Evolutionary conservation across 2,888 invertebrate species (phyloP), one percentile per base, ranked within the genome.

Genomic region (Mesorhabditis spiculigera): DNA sequence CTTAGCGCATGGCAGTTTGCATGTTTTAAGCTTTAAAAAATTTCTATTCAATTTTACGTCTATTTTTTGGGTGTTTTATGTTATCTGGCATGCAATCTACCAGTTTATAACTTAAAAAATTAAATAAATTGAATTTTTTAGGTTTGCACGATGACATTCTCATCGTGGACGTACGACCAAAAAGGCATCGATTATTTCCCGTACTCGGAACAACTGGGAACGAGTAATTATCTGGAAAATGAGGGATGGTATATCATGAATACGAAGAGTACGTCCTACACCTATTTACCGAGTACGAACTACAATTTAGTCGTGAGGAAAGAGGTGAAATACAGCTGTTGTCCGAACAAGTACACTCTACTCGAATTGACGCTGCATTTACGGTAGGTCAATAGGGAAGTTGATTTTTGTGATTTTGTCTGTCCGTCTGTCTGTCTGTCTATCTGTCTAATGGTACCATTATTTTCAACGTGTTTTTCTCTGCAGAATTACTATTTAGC

Each of bases 101-200:
- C 58, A 50, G 58, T 50, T 50, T 50, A 13, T 50, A 50, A 1
- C 10, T 50, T 50, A 50, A 50, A n/a, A n/a, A 50, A 50, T 13
- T 50, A 10, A 50, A n/a, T 50, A 13, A 50, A 10, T 50, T 1
- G 8, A 50, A 10, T 50, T 16, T 50, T 75, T 45, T 63, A 84
- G 78, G 78, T 81, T 45, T 84, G 84, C 73, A 82, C 80, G 58
- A 85, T 84, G 84, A 82, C 81, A 4, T 84, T 84, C 70, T 80
- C 78, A 42, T 78, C 78, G 4, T 85, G 85, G 85, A 85, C 85
- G 0, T 85, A 85, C 69, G 85, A 85, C 69, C 78, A 82, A 64
- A 83, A 80, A 67, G 85, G 85, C 16, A 85, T 85, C 65, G 85
- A 85, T 75, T 85, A 85, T 70, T 77, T 80, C 63, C 83, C 84